phyloP scores from a whole-genome alignment of 2,888 invertebrate species.

The Athrips mouffetella region DNA sequence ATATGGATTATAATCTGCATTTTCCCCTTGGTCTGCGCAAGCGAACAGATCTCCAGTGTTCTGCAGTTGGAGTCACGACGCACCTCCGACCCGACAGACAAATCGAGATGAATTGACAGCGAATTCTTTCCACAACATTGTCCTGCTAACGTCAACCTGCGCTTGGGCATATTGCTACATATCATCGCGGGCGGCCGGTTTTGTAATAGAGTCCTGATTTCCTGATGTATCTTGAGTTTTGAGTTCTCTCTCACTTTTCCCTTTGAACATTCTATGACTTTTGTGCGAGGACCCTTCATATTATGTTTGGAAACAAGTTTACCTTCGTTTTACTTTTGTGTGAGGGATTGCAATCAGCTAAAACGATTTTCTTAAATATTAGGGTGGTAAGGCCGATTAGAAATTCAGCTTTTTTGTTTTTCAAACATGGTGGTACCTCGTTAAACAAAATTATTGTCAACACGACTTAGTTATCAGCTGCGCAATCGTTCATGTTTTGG shows the following conservation, averaged over 20 bases:
- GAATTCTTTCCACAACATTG: conserved; percentile 45
- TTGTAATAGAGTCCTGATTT: conserved; percentile 11
- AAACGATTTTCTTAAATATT: too few relatives aligned
- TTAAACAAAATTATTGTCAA: conserved; percentile 6
- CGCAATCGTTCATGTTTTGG: conserved; percentile 31
- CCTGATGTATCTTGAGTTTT: conserved; percentile 3
- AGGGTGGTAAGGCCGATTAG: too few relatives aligned
- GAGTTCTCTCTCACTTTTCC: not conserved
- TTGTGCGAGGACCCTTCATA: not conserved
- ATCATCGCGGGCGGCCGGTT: conserved; percentile 15
- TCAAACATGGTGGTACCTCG: not conserved
- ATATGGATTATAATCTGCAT: too few relatives aligned
- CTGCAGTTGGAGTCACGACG: conserved; percentile 57
- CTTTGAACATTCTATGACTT: not conserved
- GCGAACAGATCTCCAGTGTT: conserved; percentile 30
- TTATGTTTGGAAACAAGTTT: not conserved
- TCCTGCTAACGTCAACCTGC: conserved; percentile 14
- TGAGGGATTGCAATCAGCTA: too few relatives aligned
- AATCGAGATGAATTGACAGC: conserved; percentile 72
- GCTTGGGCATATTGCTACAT: conserved; percentile 20
- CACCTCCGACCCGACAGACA: conserved; percentile 61
- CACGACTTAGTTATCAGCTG: conserved; percentile 22
- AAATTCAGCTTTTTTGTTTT: too few relatives aligned
- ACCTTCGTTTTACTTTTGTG: too few relatives aligned
- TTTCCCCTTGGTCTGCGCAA: conserved; percentile 33